These are phyloP conservation scores for Acanthurus lineatus DNA, from an alignment of 2,797 vertebrate genomes.

Conservation along the genomic window DNA sequence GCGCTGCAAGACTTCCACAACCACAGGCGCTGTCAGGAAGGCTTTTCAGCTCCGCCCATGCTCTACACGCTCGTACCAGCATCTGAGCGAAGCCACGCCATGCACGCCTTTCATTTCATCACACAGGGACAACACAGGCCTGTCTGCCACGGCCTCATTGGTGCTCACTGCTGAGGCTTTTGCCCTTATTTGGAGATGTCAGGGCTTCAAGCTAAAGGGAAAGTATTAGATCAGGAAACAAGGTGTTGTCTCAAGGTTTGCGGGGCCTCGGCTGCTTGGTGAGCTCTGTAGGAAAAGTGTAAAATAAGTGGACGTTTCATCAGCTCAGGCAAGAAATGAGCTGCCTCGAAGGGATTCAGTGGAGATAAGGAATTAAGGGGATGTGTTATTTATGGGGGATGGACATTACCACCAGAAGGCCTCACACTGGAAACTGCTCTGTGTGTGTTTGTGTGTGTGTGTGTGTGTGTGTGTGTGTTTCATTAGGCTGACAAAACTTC, in stretches of 20 bases:
- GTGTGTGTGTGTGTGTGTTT: slow-evolving; percentile 57
- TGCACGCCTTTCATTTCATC: slow-evolving; percentile 59
- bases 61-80: slow-evolving; percentile 19
- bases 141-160: slow-evolving; percentile 57
- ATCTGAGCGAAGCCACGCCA: slow-evolving; percentile 19
- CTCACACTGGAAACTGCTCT: slow-evolving; percentile 34
- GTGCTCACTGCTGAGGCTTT: slow-evolving; percentile 58
- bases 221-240: slow-evolving; percentile 31
- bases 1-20: slow-evolving; percentile 53
- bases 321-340: not conserved
- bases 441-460: slow-evolving; percentile 37
- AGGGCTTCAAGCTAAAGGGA: slow-evolving; percentile 37
- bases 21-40: slow-evolving; percentile 71
- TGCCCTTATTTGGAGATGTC: slow-evolving; percentile 87
- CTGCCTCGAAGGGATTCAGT: slow-evolving; percentile 17
- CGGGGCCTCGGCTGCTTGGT: not conserved
- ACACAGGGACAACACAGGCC: slow-evolving; percentile 40
- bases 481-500: slow-evolving; percentile 75
- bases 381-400: slow-evolving; percentile 32
- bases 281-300: not conserved
- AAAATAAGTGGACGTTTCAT: slow-evolving; percentile 6
- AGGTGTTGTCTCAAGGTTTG: slow-evolving; percentile 22
- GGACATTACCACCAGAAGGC: slow-evolving; percentile 42
- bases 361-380: slow-evolving; percentile 48
- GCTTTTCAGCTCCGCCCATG: slow-evolving; percentile 53